phyloP scores from a whole-genome alignment of 1,140 invertebrate genomes.

The Neodiprion lecontei region DNA sequence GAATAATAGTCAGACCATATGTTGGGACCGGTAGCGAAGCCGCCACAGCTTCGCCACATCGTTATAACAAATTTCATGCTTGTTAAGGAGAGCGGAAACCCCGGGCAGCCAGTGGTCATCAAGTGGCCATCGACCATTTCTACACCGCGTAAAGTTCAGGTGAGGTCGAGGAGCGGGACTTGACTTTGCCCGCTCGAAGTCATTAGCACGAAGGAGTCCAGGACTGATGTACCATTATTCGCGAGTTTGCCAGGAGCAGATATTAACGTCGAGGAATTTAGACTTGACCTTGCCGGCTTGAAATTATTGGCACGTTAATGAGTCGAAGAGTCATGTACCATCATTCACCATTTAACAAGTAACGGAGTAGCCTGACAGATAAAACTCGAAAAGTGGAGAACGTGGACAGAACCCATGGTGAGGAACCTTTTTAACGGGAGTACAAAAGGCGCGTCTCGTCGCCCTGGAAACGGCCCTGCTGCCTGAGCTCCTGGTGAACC shows the following conservation, averaged over 20 bases:
- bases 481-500: slow-evolving; percentile 42
- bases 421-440: slow-evolving; percentile 59
- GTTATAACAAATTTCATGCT: slow-evolving; percentile 47
- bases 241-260: no score
- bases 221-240: no score
- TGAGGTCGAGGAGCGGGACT: no score
- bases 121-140: no score
- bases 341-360: slow-evolving; percentile 53
- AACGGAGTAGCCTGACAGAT: slow-evolving; percentile 49
- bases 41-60: slow-evolving; percentile 41
- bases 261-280: no score
- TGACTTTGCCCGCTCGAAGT: no score
- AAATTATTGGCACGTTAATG: no score
- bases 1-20: slow-evolving; percentile 43
- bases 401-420: slow-evolving; percentile 54
- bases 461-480: slow-evolving; percentile 60
- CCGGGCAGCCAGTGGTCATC: slow-evolving; percentile 5
- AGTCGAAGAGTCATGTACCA: no score
- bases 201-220: no score
- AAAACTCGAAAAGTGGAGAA: slow-evolving; percentile 49
- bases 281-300: no score
- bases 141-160: no score
- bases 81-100: slow-evolving; percentile 26
- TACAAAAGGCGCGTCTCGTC: slow-evolving; percentile 66
- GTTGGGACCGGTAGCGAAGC: slow-evolving; percentile 44